Conservation (phyloP, 2,888 invertebrate species). For the Trichogramma dendrolimi region DNA sequence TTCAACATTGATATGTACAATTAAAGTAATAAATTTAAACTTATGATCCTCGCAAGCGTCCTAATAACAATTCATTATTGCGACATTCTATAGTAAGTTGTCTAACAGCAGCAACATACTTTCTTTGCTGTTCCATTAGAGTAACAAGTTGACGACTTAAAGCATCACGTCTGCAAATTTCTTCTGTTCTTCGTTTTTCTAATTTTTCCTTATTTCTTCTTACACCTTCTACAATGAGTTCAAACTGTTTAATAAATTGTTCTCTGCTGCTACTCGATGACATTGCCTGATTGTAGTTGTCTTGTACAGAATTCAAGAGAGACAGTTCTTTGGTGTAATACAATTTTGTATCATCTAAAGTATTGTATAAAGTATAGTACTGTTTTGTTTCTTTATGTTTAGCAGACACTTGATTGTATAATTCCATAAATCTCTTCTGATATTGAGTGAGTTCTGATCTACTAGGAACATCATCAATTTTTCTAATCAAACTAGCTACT, state of each 20-base stretch:
- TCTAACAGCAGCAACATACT: conserved; percentile 72
- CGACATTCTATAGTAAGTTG: conserved; percentile 73
- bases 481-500: conserved; percentile 75
- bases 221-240: conserved; percentile 85
- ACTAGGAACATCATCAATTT: conserved; percentile 89
- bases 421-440: conserved; percentile 89
- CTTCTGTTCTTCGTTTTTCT: conserved; percentile 61
- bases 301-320: conserved; percentile 81
- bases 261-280: conserved; percentile 73
- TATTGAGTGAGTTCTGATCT: conserved; percentile 92
- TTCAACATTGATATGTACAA: too few species aligned
- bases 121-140: conserved; percentile 68
- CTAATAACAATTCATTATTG: conserved; percentile 62
- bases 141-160: conserved; percentile 60
- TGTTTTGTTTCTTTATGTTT: conserved; percentile 97
- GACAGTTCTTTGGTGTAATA: conserved; percentile 90
- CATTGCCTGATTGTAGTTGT: conserved; percentile 88
- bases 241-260: conserved; percentile 87
- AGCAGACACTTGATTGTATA: conserved; percentile 92
- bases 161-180: conserved; percentile 65
- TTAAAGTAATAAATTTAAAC: too few species aligned
- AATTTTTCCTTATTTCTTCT: conserved; percentile 75
- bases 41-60: conserved; percentile 46
- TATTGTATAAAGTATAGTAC: conserved; percentile 94
- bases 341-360: conserved; percentile 86